phyloP scores from a whole-genome alignment of 2,113 vertebrate genomes.

The Hydrochoerus hydrochaeris region DNA sequence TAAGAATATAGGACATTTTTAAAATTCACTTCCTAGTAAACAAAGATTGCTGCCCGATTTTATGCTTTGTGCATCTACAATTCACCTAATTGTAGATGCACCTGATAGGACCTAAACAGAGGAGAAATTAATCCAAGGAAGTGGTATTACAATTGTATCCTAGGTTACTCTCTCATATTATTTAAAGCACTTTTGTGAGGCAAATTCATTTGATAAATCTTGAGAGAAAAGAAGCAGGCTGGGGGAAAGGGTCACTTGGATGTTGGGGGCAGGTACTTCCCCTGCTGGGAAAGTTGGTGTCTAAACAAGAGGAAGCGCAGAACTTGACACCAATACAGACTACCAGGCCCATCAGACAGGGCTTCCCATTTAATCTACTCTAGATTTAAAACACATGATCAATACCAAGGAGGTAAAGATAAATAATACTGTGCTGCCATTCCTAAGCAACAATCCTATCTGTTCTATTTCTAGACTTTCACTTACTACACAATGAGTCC shows the following conservation, averaged over 20 bases:
- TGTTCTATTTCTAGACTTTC: not conserved
- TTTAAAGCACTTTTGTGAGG: conserved; percentile 4
- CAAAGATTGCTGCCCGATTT: not conserved
- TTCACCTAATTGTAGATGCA: no score
- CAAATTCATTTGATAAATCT: conserved; percentile 1
- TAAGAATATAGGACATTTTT: not conserved
- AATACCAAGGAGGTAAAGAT: not conserved
- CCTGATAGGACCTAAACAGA: not conserved
- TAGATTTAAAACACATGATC: conserved; percentile 30
- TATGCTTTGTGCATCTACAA: not conserved
- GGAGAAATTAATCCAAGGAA: not conserved
- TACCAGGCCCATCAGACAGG: not conserved
- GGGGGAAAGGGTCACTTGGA: not conserved
- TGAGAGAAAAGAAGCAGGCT: not conserved
- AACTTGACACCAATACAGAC: not conserved
- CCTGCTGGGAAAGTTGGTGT: not conserved
- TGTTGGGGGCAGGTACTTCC: not conserved
- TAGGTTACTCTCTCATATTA: not conserved
- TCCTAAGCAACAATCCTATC: not conserved
- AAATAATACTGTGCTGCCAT: not conserved
- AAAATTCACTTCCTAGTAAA: not conserved
- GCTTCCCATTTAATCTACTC: not conserved
- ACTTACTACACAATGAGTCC: not conserved
- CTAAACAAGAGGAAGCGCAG: not conserved
- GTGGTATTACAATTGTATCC: not conserved